Evolutionary conservation across 2,113 vertebrate genomes (phyloP).

Genomic region (Nesogale talazaci): DNA sequence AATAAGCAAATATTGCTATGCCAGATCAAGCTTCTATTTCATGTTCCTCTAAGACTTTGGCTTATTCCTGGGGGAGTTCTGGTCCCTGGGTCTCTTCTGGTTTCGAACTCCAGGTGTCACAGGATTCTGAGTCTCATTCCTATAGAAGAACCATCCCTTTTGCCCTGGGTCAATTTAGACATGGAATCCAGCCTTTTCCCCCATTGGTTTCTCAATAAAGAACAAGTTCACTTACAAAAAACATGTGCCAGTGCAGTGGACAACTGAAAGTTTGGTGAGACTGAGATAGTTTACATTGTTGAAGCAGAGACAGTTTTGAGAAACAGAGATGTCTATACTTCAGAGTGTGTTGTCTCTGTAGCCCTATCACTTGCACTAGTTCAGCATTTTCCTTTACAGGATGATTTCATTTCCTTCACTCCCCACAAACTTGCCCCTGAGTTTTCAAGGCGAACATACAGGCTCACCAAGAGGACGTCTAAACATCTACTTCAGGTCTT

Average conservation of each 20-base stretch:
- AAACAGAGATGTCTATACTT: slow-evolving; percentile 29
- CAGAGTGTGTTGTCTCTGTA: background rate
- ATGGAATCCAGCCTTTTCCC: background rate
- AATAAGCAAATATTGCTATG: background rate
- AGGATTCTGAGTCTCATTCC: background rate
- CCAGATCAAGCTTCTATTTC: background rate
- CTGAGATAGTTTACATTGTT: background rate
- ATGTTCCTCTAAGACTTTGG: background rate
- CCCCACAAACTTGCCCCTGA: background rate
- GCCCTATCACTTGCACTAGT: background rate
- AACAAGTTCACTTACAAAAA: background rate
- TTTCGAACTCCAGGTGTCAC: slow-evolving; percentile 22
- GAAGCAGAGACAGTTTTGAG: background rate
- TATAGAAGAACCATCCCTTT: background rate
- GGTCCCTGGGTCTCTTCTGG: background rate
- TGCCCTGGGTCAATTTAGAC: background rate
- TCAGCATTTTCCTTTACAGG: background rate
- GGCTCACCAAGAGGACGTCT: background rate
- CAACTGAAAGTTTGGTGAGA: background rate
- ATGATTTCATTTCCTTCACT: background rate
- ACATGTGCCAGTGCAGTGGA: background rate
- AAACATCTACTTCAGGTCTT: background rate
- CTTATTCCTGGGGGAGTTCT: background rate
- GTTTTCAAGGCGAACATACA: background rate
- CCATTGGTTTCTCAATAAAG: background rate